Conservation (phyloP, 2,113 vertebrate genomes). For the Melanostigma gelatinosum region DNA sequence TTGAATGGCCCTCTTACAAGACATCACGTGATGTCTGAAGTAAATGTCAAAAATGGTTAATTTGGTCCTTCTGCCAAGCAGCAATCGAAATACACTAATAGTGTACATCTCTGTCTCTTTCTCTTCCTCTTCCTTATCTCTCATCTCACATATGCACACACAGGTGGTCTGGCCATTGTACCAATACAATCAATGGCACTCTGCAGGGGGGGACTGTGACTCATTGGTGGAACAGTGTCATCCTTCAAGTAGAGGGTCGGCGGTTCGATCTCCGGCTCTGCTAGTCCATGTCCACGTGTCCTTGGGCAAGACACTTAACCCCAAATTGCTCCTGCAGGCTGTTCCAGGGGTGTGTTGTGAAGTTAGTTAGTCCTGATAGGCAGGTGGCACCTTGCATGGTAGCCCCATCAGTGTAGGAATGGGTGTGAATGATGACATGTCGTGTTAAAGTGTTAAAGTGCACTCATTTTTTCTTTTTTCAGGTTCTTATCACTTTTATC, state of each 20-base stretch:
- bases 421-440: too few relatives aligned
- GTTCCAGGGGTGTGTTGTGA: too few relatives aligned
- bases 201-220: background rate
- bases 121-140: background rate
- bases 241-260: too few relatives aligned
- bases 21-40: constrained; percentile 51
- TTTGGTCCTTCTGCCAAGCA: constrained; percentile 64
- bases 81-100: constrained; percentile 38
- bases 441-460: constrained; percentile 1
- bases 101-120: background rate
- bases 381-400: too few relatives aligned
- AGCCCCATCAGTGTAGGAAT: too few relatives aligned
- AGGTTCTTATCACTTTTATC: constrained; percentile 30
- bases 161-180: constrained; percentile 40
- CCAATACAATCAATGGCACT: constrained; percentile 53
- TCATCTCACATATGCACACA: constrained; percentile 17
- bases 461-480: constrained; percentile 23
- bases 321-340: too few relatives aligned
- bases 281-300: too few relatives aligned
- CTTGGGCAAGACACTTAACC: too few relatives aligned
- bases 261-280: too few relatives aligned
- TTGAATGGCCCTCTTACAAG: constrained; percentile 64
- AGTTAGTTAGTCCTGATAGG: too few relatives aligned
- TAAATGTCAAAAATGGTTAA: constrained; percentile 66
- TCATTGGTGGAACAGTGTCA: too few relatives aligned